Conservation (phyloP, 2,888 invertebrate genomes). For the Epinotia bilunana region DNA sequence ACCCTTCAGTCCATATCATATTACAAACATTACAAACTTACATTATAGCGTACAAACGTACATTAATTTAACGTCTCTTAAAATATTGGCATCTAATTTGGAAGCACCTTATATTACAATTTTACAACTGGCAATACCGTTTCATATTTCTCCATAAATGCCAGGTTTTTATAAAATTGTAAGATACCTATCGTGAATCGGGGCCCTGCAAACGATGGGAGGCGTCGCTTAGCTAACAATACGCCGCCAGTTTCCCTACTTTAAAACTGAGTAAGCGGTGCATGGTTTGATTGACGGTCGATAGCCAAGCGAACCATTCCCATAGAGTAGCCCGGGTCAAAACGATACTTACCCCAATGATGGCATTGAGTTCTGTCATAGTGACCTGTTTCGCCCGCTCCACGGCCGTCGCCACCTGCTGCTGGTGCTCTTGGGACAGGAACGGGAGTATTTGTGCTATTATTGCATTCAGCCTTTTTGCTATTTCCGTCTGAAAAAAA, state of each 20-base stretch:
- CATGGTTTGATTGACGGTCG: not conserved
- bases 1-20: too few species aligned
- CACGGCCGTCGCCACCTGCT: constrained; percentile 96
- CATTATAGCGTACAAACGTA: too few species aligned
- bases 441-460: constrained; percentile 97
- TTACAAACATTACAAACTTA: too few species aligned
- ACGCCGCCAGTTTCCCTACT: not conserved
- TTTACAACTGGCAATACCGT: not conserved
- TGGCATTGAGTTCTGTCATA: constrained; percentile 96
- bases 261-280: not conserved
- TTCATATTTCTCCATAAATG: not conserved
- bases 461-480: constrained; percentile 96
- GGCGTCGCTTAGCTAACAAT: not conserved
- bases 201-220: not conserved
- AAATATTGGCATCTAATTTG: too few species aligned
- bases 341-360: constrained; percentile 92
- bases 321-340: not conserved
- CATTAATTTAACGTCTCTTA: too few species aligned
- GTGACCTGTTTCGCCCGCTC: constrained; percentile 98
- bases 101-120: not conserved
- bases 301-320: too few species aligned
- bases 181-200: not conserved
- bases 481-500: constrained; percentile 95
- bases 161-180: not conserved
- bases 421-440: constrained; percentile 95